Percentiles rank a stretch among this genome's conserved stretches.
These are phyloP conservation scores for Diachrysia chrysitis DNA, from an alignment of 2,888 invertebrate species.

Conservation along the genomic window DNA sequence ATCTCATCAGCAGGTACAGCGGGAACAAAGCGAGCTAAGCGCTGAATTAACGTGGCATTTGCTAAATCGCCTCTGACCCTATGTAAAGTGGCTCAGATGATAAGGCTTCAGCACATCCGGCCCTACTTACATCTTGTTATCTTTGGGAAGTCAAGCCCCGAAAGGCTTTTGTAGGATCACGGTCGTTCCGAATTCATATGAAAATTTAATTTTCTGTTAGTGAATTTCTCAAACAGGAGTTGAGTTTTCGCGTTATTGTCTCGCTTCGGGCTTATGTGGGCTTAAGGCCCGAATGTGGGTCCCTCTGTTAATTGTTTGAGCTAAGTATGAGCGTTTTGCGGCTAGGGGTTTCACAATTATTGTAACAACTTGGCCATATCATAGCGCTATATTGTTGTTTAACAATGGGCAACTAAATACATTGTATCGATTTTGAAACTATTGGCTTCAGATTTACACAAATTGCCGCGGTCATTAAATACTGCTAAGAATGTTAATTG, in stretches of 20 bases:
- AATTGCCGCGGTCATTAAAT: conserved; percentile 36
- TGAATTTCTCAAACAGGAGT: conserved; percentile 82
- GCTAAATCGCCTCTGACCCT: conserved; percentile 81
- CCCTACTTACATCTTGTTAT: conserved; percentile 83
- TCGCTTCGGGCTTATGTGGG: conserved; percentile 83
- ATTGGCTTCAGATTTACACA: conserved; percentile 65
- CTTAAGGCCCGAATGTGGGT: conserved; percentile 79
- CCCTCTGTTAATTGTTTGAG: conserved; percentile 86
- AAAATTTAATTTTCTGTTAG: conserved; percentile 87
- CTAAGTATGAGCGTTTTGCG: conserved; percentile 83
- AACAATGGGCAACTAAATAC: conserved; percentile 72
- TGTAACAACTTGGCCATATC: conserved; percentile 81
- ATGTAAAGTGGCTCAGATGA: conserved; percentile 79
- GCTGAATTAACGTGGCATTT: conserved; percentile 81
- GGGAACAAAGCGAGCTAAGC: conserved; percentile 81
- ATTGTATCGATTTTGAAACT: conserved; percentile 65
- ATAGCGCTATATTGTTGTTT: conserved; percentile 76
- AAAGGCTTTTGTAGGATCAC: conserved; percentile 84
- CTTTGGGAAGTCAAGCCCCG: conserved; percentile 76
- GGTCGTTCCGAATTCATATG: conserved; percentile 82
- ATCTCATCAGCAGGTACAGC: conserved; percentile 71
- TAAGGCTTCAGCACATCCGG: conserved; percentile 77
- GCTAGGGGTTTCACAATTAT: conserved; percentile 81
- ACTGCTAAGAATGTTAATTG: neutral
- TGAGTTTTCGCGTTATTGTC: conserved; percentile 84